Evolutionary conservation across 1,140 invertebrate species (phyloP).

Genomic region (Drosophila ambigua): DNA sequence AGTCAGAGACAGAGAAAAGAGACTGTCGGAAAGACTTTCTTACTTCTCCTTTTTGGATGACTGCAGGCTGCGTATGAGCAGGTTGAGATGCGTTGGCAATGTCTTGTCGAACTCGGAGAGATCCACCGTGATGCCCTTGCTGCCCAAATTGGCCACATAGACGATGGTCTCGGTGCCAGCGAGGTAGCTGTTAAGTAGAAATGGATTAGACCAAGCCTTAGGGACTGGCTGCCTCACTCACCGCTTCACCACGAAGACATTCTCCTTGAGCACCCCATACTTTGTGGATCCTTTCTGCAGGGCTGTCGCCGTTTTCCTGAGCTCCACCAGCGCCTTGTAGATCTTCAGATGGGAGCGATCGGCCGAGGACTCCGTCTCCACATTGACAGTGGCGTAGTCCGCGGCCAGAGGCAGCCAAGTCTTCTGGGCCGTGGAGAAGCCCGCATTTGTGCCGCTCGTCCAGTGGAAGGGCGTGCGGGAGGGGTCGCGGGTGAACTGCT

Average conservation of each 20-base stretch:
- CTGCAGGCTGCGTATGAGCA: conserved; percentile 54
- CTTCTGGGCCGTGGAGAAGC: conserved; percentile 85
- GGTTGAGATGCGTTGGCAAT: conserved; percentile 39
- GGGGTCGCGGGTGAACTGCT: conserved; percentile 87
- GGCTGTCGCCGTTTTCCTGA: conserved; percentile 53
- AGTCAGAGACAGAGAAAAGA: no score
- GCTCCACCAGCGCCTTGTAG: conserved; percentile 64
- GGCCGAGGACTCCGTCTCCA: conserved; percentile 47
- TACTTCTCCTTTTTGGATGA: conserved; percentile 58
- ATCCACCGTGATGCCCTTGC: conserved; percentile 34
- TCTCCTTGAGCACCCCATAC: conserved; percentile 70
- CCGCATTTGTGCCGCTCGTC: conserved; percentile 84
- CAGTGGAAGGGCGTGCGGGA: conserved; percentile 91
- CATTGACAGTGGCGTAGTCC: conserved; percentile 86
- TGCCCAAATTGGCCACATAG: conserved; percentile 58
- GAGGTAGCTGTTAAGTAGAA: neutral
- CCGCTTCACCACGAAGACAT: conserved; percentile 81
- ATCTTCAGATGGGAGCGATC: conserved; percentile 70
- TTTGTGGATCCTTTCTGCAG: conserved; percentile 81
- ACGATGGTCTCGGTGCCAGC: conserved; percentile 38
- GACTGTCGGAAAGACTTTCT: neutral
- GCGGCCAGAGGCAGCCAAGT: conserved; percentile 88
- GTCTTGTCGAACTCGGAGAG: conserved; percentile 53
- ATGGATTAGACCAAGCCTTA: neutral
- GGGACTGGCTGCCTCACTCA: conserved; percentile 29